phyloP scores from a whole-genome alignment of 1,140 invertebrate genomes.

The Maconellicoccus hirsutus region DNA sequence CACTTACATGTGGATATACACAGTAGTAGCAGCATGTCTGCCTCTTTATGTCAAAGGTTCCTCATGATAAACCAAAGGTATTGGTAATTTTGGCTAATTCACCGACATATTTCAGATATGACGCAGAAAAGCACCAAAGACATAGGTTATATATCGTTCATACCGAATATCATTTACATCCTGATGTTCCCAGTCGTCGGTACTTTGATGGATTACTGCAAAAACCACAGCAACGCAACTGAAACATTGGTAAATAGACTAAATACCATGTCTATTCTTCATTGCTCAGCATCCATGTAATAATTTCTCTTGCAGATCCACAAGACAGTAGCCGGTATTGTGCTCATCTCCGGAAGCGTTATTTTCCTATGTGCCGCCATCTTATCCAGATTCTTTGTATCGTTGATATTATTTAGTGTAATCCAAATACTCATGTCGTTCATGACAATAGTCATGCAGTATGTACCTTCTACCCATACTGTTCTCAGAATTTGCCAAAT shows the following conservation, averaged over 20 bases:
- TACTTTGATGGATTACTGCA: neutral
- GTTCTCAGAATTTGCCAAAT: too few relatives aligned
- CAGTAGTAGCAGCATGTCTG: too few relatives aligned
- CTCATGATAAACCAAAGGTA: too few relatives aligned
- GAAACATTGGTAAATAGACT: neutral
- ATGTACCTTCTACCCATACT: too few relatives aligned
- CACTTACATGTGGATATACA: too few relatives aligned
- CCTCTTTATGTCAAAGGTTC: neutral
- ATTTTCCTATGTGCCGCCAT: neutral
- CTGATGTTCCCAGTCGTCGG: neutral
- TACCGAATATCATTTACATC: neutral
- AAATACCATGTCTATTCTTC: too few relatives aligned
- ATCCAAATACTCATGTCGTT: neutral
- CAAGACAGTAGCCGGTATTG: neutral
- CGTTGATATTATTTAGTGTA: neutral
- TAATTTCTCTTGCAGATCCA: too few relatives aligned
- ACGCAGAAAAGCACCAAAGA: neutral
- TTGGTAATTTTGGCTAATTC: too few relatives aligned
- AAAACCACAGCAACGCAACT: neutral
- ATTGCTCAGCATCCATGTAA: neutral
- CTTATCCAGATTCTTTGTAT: neutral
- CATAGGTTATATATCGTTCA: neutral
- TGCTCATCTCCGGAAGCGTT: neutral
- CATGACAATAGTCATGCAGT: neutral
- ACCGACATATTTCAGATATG: neutral